Base-by-base conservation (phyloP, 2,888 invertebrate genomes). In the Athrips mouffetella region DNA sequence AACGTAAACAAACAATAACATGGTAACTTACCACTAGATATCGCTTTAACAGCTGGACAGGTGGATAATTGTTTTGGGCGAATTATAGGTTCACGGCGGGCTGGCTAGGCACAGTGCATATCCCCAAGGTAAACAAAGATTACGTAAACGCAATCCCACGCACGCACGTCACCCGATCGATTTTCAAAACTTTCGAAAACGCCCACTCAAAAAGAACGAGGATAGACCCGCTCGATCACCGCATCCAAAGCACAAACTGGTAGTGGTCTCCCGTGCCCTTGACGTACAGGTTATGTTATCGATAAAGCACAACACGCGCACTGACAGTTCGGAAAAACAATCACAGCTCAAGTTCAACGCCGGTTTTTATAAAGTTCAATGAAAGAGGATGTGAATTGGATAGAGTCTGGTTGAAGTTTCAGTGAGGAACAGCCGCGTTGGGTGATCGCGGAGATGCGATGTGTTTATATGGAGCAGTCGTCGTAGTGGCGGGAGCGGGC, bases 61-160 rank as follows among this genome's bases (percentile, higher is more conserved):
- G 7, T 42, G 44, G 3, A 6, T 27, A 42, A 20, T 20, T 44
- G 41, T 41, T 39, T 16, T 25, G 46, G 40, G 23, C 45, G 29
- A 50, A 15, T n/a, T 30, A 18, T 25, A 27, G 15, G 31, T 20
- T 48, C 70, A 73, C 67, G 58, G 65, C 66, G 62, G 63, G 65
- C 66, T 70, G 63, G 65, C 66, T 70, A 37, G 70, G 70, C 76
- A 73, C 75, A 72, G 79, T 85, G 84, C 86, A 85, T 82, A 81
- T 82, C 80, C 74, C 83, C 81, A 87, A 87, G 80, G 86, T 87
- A 88, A 88, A 88, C 87, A 88, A 88, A 86, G 79, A 86, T 88
- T 87, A 87, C 85, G 84, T 86, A 85, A 88, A 87, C 76, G 78
- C 73, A 85, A 86, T 84, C 86, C 85, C 83, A 88, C 86, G 86